Conservation (phyloP, 2,797 vertebrate genomes). For the Phalloptychus januarius region DNA sequence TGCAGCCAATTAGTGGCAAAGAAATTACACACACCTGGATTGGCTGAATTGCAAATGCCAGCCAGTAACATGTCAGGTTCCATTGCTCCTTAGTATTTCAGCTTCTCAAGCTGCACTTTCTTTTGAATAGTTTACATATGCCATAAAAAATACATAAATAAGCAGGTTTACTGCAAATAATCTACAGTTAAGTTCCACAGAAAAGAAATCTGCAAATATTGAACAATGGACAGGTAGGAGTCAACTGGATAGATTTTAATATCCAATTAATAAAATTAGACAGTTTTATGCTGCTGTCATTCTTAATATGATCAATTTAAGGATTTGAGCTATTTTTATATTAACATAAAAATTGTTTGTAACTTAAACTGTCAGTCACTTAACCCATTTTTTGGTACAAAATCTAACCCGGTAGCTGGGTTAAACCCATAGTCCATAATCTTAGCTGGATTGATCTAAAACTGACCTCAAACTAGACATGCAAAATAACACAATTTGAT, state of each 20-base stretch:
- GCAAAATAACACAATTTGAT: background rate
- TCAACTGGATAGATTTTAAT: background rate
- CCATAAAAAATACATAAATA: background rate
- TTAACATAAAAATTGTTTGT: background rate
- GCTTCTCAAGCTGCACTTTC: background rate
- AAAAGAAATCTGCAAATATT: background rate
- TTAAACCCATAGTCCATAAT: background rate
- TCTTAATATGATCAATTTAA: background rate
- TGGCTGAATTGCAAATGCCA: background rate
- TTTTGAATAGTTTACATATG: background rate
- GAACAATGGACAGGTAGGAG: background rate
- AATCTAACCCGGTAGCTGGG: background rate
- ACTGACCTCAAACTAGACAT: background rate
- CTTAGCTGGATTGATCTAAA: background rate
- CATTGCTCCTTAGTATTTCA: background rate
- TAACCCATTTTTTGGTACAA: background rate
- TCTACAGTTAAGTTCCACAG: background rate
- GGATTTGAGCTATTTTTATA: background rate
- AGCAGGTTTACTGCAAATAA: background rate
- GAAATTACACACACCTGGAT: background rate
- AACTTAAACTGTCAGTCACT: background rate
- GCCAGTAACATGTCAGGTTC: background rate
- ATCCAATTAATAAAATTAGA: background rate
- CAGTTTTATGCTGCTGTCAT: background rate
- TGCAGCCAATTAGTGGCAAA: background rate